A percentile compares a stretch with the other conserved stretches of the same genome.
phyloP scores from a whole-genome alignment of 2,797 vertebrate species.

The Gymnoscopelus microlampas region DNA sequence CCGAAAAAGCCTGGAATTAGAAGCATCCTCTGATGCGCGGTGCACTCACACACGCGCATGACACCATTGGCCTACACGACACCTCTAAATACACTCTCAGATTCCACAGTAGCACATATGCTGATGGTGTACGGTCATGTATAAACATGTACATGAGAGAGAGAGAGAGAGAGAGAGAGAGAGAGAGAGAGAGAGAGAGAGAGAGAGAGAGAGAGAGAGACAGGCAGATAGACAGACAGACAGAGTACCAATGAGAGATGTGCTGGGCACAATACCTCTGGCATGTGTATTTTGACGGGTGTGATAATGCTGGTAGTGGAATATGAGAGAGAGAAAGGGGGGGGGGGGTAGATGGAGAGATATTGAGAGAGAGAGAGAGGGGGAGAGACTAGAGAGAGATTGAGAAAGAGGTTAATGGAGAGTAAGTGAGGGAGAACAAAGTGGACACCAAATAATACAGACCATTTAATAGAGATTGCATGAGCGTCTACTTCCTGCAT shows the following conservation, averaged over 20 bases:
- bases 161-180: slow-evolving; percentile 28
- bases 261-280: no score
- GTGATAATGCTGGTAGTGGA: no score
- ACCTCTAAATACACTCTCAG: slow-evolving; percentile 63
- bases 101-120: slow-evolving; percentile 65
- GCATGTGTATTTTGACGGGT: no score
- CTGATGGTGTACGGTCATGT: slow-evolving; percentile 46
- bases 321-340: not conserved
- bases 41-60: slow-evolving; percentile 33
- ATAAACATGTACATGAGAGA: slow-evolving; percentile 54
- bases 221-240: not conserved
- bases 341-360: not conserved
- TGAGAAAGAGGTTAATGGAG: not conserved
- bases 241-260: no score
- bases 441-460: no score
- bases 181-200: slow-evolving; percentile 1
- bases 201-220: not conserved
- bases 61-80: slow-evolving; percentile 26
- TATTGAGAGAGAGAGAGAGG: not conserved
- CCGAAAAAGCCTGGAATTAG: slow-evolving; percentile 80
- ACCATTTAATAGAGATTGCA: no score
- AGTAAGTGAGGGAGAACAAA: no score
- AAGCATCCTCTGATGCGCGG: slow-evolving; percentile 73
- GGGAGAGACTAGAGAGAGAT: not conserved
- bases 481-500: no score